Percentiles rank a stretch among this genome's conserved stretches.
Conservation (phyloP, 2,113 vertebrate species). For the Drymodes brunneopygia region DNA sequence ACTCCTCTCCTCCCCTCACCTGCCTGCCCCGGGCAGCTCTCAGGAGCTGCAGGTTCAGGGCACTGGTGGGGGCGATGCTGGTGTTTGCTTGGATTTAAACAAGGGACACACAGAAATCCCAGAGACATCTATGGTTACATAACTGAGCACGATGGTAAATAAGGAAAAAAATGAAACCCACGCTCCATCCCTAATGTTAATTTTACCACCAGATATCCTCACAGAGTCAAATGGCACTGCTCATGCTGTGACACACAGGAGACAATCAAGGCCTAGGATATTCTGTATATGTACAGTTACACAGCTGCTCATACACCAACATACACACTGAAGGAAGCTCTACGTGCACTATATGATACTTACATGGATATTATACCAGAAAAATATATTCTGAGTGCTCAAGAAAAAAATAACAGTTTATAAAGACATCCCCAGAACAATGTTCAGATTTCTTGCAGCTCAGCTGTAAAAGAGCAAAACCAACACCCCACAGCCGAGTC, state of each 20-base stretch:
- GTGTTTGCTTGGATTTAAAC: not conserved
- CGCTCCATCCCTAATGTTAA: not conserved
- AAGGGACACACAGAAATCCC: not conserved
- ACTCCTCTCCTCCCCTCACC: constrained; percentile 19
- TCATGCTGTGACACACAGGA: accelerated
- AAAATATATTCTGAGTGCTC: not conserved
- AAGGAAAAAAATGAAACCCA: not conserved
- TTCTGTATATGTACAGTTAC: accelerated
- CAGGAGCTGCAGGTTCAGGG: not conserved
- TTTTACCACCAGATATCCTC: not conserved
- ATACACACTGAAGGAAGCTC: not conserved
- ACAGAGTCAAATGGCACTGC: not conserved
- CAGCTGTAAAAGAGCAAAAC: not conserved
- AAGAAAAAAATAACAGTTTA: not conserved
- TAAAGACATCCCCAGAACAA: not conserved
- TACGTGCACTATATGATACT: accelerated
- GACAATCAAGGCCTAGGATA: not conserved
- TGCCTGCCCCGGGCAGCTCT: not conserved
- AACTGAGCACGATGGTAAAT: not conserved
- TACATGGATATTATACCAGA: accelerated
- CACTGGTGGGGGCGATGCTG: accelerated
- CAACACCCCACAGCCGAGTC: not conserved
- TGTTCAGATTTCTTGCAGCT: not conserved
- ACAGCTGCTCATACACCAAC: no score
- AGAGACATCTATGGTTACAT: not conserved